These are phyloP conservation scores for Drosophila siamana DNA, from an alignment of 2,888 invertebrate genomes.

Conservation along the genomic window DNA sequence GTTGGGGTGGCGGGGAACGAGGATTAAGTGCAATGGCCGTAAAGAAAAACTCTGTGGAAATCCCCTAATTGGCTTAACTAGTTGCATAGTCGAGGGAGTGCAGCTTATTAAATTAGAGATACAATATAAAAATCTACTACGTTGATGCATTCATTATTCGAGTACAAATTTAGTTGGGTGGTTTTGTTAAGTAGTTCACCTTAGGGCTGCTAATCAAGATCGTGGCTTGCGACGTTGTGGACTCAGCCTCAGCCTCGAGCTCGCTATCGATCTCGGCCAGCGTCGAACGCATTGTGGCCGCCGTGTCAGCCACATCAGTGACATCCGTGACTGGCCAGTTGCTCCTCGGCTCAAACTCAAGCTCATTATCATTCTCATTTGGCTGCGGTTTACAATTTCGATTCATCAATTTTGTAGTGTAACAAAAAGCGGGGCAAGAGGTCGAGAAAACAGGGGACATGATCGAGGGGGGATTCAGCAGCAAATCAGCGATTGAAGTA, in stretches of 20 bases:
- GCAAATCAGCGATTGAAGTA: too few relatives aligned
- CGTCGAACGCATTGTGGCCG: conserved; percentile 43
- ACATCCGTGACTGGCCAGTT: conserved; percentile 56
- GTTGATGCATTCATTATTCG: conserved; percentile 37
- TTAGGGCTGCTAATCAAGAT: conserved; percentile 68
- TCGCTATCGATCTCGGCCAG: conserved; percentile 39
- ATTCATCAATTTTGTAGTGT: conserved; percentile 7
- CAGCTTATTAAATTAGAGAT: conserved; percentile 48
- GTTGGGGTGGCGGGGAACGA: conserved; percentile 21
- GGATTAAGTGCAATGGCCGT: conserved; percentile 49
- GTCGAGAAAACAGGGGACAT: not conserved
- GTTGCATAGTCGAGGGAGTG: conserved; percentile 26
- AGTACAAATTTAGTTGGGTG: conserved; percentile 17
- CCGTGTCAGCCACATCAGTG: conserved; percentile 51
- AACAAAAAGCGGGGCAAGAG: not conserved
- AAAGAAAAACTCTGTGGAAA: conserved; percentile 32
- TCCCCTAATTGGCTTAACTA: conserved; percentile 64
- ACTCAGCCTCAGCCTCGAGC: conserved; percentile 53
- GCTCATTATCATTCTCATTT: conserved; percentile 52
- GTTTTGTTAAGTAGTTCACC: conserved; percentile 54
- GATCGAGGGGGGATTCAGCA: not conserved
- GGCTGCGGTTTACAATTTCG: conserved; percentile 59
- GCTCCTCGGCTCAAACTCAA: conserved; percentile 62
- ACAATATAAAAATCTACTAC: conserved; percentile 10
- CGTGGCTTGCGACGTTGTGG: conserved; percentile 57